Percentiles rank a stretch among this genome's conserved stretches.
Conservation (phyloP, 2,888 invertebrate species). For the Leucania comma region DNA sequence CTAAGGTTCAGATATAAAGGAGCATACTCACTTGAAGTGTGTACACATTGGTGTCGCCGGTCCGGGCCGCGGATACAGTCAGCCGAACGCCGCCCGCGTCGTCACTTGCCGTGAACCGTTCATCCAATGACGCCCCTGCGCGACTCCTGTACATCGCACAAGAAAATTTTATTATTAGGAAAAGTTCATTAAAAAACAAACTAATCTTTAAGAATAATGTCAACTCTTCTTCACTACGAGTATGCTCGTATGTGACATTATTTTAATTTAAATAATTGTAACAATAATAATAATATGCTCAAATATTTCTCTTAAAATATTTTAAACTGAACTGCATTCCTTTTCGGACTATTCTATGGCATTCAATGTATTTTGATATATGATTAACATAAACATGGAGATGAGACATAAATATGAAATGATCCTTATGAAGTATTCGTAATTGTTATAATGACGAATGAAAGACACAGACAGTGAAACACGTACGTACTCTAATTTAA, state of each 20-base stretch:
- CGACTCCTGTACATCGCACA: conserved; percentile 79
- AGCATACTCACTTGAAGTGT: conserved; percentile 90
- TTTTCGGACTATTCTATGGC: too few species aligned
- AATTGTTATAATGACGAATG: conserved; percentile 35
- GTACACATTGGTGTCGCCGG: conserved; percentile 94
- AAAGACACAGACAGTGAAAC: conserved; percentile 25
- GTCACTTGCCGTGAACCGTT: conserved; percentile 92
- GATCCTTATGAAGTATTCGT: conserved; percentile 14
- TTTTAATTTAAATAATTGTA: too few species aligned
- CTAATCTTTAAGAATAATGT: not conserved
- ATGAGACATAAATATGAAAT: conserved; percentile 31
- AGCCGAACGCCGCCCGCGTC: conserved; percentile 93
- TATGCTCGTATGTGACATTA: not conserved
- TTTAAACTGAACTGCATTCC: not conserved
- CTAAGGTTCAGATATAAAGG: conserved; percentile 77
- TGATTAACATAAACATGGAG: conserved; percentile 32
- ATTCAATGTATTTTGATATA: conserved; percentile 26
- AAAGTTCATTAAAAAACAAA: conserved; percentile 1
- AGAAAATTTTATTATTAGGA: conserved; percentile 22
- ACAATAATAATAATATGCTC: too few species aligned
- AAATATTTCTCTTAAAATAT: not conserved
- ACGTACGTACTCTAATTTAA: conserved; percentile 7
- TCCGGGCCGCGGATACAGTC: conserved; percentile 93
- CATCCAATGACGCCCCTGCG: conserved; percentile 92
- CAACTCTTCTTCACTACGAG: not conserved